Evolutionary conservation across 2,797 vertebrate species (phyloP).

Genomic region (Cirrhinus molitorella): DNA sequence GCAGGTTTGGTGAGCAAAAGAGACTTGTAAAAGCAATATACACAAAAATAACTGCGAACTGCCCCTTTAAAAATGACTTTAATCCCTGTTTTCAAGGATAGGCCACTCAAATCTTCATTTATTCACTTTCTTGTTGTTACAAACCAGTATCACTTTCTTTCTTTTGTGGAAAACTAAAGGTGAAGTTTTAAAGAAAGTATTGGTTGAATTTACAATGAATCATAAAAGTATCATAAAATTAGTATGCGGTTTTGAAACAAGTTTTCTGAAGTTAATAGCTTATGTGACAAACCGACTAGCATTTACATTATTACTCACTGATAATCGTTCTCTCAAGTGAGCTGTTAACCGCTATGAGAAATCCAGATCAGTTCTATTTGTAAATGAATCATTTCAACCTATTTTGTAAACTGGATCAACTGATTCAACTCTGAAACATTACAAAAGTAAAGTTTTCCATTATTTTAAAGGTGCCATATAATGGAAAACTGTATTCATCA

Average conservation of each 20-base stretch:
- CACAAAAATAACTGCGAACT: background rate
- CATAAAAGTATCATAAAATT: background rate
- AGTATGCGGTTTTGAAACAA: background rate
- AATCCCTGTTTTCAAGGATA: background rate
- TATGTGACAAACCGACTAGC: background rate
- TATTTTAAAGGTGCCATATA: too few relatives aligned
- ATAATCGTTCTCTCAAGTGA: background rate
- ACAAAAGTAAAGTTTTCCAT: background rate
- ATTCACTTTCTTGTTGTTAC: background rate
- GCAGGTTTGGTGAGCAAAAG: too few relatives aligned
- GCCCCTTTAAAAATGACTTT: background rate
- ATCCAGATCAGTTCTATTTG: background rate
- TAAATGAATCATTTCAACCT: background rate
- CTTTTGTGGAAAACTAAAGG: background rate
- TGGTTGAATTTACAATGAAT: background rate
- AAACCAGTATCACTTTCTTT: background rate
- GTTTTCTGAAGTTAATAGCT: constrained; percentile 4
- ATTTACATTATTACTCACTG: background rate
- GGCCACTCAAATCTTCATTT: background rate
- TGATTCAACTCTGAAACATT: background rate
- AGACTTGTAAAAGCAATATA: background rate
- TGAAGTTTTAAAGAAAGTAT: background rate
- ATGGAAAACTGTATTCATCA: too few relatives aligned
- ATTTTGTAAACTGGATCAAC: background rate
- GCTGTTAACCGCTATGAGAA: background rate